Percentiles rank a stretch among this genome's conserved stretches.
Evolutionary conservation across 2,888 invertebrate species (phyloP).

Genomic region (Sylvicola cinctus): DNA sequence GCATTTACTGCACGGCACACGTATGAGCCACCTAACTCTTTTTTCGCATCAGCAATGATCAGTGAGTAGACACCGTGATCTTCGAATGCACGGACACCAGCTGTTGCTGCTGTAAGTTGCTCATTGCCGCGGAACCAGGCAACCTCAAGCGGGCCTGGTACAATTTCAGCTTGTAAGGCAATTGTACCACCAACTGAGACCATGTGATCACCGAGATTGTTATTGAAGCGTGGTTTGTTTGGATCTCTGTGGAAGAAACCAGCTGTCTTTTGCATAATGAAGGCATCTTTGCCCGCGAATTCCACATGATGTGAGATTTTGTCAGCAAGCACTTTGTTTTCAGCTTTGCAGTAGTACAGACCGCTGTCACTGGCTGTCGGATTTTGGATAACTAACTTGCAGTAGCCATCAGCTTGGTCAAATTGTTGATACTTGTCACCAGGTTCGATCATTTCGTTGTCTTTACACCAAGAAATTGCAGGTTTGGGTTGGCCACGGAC

Average conservation of each 20-base stretch:
- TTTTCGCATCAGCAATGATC: slow-evolving; percentile 47
- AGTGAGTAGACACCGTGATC: slow-evolving; percentile 52
- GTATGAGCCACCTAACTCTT: slow-evolving; percentile 53
- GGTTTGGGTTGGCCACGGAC: slow-evolving; percentile 56
- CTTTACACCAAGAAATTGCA: slow-evolving; percentile 55
- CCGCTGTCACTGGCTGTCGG: slow-evolving; percentile 52
- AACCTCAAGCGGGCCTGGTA: slow-evolving; percentile 48
- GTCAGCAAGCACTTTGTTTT: slow-evolving; percentile 48
- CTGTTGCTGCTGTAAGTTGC: slow-evolving; percentile 31
- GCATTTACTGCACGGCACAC: slow-evolving; percentile 55
- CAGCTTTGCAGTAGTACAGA: slow-evolving; percentile 53
- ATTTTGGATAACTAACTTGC: slow-evolving; percentile 41
- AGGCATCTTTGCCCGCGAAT: slow-evolving; percentile 31
- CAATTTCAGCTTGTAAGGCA: slow-evolving; percentile 61
- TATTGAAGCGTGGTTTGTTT: slow-evolving; percentile 46
- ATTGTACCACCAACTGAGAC: slow-evolving; percentile 60
- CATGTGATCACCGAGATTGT: slow-evolving; percentile 45
- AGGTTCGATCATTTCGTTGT: slow-evolving; percentile 32
- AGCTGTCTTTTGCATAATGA: slow-evolving; percentile 24
- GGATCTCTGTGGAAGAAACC: slow-evolving; percentile 27
- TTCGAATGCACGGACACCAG: slow-evolving; percentile 38
- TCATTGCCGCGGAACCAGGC: slow-evolving; percentile 52
- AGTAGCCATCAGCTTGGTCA: slow-evolving; percentile 52
- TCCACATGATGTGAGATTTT: slow-evolving; percentile 52
- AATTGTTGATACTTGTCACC: slow-evolving; percentile 39